Evolutionary conservation across 2,113 vertebrate species (phyloP).

Genomic region (Lophius piscatorius): DNA sequence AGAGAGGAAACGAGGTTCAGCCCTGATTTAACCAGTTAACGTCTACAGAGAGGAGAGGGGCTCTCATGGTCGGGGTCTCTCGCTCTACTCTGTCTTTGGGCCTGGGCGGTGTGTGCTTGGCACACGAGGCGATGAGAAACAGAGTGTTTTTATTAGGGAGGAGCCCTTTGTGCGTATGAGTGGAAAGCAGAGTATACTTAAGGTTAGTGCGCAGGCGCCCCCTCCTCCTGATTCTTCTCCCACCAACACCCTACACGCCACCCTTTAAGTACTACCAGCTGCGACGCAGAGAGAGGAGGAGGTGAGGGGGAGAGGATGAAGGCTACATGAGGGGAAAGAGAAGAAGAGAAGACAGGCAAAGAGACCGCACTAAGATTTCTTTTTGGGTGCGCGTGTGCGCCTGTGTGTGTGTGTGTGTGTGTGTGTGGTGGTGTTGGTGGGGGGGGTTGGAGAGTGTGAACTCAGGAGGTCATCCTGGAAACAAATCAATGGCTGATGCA

Average conservation of each 20-base stretch:
- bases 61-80: conserved; percentile 49
- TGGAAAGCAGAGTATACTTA: conserved; percentile 66
- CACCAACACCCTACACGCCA: conserved; percentile 63
- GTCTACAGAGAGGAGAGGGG: conserved; percentile 36
- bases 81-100: conserved; percentile 47
- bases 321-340: conserved; percentile 16
- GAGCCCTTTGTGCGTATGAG: conserved; percentile 68
- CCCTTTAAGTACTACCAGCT: conserved; percentile 83
- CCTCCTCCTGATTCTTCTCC: conserved; percentile 28
- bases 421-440: no score
- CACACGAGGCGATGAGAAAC: conserved; percentile 73
- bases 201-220: conserved; percentile 67
- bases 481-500: conserved; percentile 77
- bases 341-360: conserved; percentile 26
- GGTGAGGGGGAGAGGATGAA: conserved; percentile 34
- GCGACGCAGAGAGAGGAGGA: conserved; percentile 61
- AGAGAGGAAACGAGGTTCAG: conserved; percentile 50
- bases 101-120: conserved; percentile 66
- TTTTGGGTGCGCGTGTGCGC: no score
- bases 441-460: conserved; percentile 47
- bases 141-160: conserved; percentile 77
- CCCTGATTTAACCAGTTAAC: conserved; percentile 58
- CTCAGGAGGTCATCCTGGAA: conserved; percentile 73
- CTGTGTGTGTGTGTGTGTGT: no score
- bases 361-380: no score